Evolutionary conservation across 2,888 invertebrate genomes (phyloP), one percentile per base, ranked within the genome.

Genomic region (Calameuta filiformis): DNA sequence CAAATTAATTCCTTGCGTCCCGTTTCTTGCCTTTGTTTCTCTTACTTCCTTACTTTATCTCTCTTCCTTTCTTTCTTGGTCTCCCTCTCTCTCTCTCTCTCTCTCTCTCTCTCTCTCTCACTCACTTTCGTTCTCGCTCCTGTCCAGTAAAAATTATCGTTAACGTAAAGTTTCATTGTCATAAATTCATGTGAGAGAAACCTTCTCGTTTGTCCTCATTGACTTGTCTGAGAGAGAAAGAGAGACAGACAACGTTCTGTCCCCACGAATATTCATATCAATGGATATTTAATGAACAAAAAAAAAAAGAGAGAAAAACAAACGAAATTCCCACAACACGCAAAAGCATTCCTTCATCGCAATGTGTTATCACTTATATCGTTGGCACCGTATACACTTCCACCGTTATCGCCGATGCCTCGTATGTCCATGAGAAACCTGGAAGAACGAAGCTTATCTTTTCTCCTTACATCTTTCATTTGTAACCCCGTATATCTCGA

Each of bases 401-500:
- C 56, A 56, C 56, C 56, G 56, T 56, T 23, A 23, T 56, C 56
- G 23, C 56, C 23, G 23, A 9, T 23, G 56, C 23, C 9, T 56
- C 9, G 23, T 56, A 56, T 56, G 9, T 23, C 56, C 40, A 56
- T 56, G 23, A 56, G 56, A 56, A 56, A 56, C 23, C 56, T 56
- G 56, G 56, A 56, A 56, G 56, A 31, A 33, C 23, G 71, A 30
- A 71, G 12, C 31, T 71, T 71, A 30, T 33, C 12, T 71, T 6
- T 71, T 71, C 34, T 31, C 71, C 12, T 30, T 71, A 23, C 31
- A 30, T 71, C 71, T 71, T 71, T 81, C 80, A 34, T 81, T 81
- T 81, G 80, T 81, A 76, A 78, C 73, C 79, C 78, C 79, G 78
- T 83, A 83, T 77, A 79, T 77, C 79, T 40, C 76, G 75, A 76